Conservation (phyloP, 2,888 invertebrate genomes). For the Drosophila paramelanica region DNA sequence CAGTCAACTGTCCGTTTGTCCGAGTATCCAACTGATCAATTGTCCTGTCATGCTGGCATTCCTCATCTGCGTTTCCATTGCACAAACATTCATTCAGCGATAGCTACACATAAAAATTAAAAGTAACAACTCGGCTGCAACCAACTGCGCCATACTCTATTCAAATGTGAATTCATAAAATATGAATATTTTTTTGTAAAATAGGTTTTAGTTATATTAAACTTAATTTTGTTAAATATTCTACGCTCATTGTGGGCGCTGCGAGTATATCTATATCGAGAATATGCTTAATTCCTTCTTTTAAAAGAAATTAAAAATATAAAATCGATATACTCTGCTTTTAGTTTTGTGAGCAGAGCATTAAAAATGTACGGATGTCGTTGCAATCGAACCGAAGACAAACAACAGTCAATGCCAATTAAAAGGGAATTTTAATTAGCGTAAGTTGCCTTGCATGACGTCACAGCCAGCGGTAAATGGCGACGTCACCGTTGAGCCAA, state of each 20-base stretch:
- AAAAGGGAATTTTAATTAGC: slow-evolving; percentile 83
- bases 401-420: slow-evolving; percentile 78
- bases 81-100: slow-evolving; percentile 74
- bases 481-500: slow-evolving; percentile 7
- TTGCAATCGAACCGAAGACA: slow-evolving; percentile 73
- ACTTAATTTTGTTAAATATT: too few relatives aligned
- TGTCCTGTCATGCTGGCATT: slow-evolving; percentile 28
- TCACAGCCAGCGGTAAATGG: slow-evolving; percentile 33
- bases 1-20: slow-evolving; percentile 9
- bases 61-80: slow-evolving; percentile 73
- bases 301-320: background rate
- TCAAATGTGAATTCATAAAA: background rate
- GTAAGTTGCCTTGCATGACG: slow-evolving; percentile 69
- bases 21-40: slow-evolving; percentile 13
- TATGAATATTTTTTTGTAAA: too few relatives aligned
- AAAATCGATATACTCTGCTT: background rate
- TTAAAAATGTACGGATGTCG: slow-evolving; percentile 17
- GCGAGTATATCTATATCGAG: too few relatives aligned
- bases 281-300: too few relatives aligned
- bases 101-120: slow-evolving; percentile 26
- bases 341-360: background rate
- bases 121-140: slow-evolving; percentile 3
- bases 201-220: too few relatives aligned
- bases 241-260: too few relatives aligned
- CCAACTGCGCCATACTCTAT: background rate